Evolutionary conservation across 2,797 vertebrate genomes (phyloP).

Genomic region (Notolepis coatsorum): DNA sequence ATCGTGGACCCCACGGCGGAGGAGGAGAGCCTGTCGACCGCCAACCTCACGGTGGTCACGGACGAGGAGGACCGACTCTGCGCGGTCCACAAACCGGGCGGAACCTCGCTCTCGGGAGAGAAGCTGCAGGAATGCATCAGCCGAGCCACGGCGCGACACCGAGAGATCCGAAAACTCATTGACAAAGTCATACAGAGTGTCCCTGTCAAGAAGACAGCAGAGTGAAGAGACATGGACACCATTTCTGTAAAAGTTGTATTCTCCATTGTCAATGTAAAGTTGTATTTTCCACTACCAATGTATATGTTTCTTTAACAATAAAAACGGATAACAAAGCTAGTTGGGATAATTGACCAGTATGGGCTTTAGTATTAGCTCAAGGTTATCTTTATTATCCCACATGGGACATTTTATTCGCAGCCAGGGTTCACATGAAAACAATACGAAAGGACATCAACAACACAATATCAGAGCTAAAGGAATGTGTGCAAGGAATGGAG

Average conservation of each 20-base stretch:
- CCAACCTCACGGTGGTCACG: conserved; percentile 88
- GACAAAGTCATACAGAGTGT: conserved; percentile 89
- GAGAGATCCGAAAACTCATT: conserved; percentile 90
- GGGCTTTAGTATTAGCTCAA: no score
- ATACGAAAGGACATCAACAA: no score
- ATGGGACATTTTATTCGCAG: no score
- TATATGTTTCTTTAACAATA: conserved; percentile 90
- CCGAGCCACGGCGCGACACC: conserved; percentile 87
- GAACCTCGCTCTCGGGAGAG: conserved; percentile 91
- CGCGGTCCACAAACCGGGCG: conserved; percentile 94
- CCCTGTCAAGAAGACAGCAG: conserved; percentile 75
- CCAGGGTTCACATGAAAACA: no score
- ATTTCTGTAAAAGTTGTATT: no score
- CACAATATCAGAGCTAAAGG: no score
- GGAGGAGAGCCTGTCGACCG: conserved; percentile 90
- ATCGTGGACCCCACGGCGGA: conserved; percentile 93
- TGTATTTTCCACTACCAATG: conserved; percentile 95
- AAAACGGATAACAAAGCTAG: conserved; percentile 92
- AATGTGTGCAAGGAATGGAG: no score
- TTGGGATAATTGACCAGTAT: no score
- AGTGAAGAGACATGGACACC: conserved; percentile 69
- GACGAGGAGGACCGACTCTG: conserved; percentile 91
- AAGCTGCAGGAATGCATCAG: conserved; percentile 94
- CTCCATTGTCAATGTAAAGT: no score
- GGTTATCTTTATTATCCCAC: no score